Base-by-base conservation (phyloP, 2,888 invertebrate species). In the Drosophila silvestris region DNA sequence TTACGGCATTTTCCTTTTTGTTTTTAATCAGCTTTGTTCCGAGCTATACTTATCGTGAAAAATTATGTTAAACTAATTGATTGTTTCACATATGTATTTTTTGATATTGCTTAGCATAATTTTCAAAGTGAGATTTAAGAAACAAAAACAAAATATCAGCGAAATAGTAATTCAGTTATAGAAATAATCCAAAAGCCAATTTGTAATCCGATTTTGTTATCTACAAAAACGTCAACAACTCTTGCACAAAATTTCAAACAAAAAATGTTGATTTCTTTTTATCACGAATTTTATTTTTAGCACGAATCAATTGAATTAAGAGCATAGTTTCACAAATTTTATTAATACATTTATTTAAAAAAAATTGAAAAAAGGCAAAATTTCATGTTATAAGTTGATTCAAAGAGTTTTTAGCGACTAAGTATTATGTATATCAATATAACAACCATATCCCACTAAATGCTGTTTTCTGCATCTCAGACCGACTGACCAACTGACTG, bases 381-480 rank as follows among this genome's bases (percentile, higher is more conserved):
- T 9, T n/a, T 3, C 28, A n/a, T 30, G 3, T 39, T 37, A 30
- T 37, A 51, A 47, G 28, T 28, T 51, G 5, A 5, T 39, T 7
- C 14, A 70, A 69, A n/a, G 26, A 28, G 50, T 28, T 67, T 58
- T 32, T 6, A 19, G 37, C 7, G 22, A 30, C 19, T 44, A 3
- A 37, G 16, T n/a, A 30, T 37, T 28, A n/a, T 54, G 14, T 10
- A 50, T 52, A 30, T 60, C 35, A 47, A 52, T 44, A 30, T 16
- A 26, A 32, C 30, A 52, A 28, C 33, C 41, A 60, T 60, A 59
- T 63, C 50, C 37, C 67, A 50, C 51, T 54, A 53, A 77, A 22
- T 61, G 58, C 41, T 19, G 28, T 30, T 52, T 33, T 19, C 44
- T 33, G 28, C 57, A 58, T 12, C 4, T 28, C 28, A 37, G 7